A percentile compares a stretch with the other conserved stretches of the same genome.
Evolutionary conservation across 2,797 vertebrate genomes (phyloP).

Genomic region (Huso huso): DNA sequence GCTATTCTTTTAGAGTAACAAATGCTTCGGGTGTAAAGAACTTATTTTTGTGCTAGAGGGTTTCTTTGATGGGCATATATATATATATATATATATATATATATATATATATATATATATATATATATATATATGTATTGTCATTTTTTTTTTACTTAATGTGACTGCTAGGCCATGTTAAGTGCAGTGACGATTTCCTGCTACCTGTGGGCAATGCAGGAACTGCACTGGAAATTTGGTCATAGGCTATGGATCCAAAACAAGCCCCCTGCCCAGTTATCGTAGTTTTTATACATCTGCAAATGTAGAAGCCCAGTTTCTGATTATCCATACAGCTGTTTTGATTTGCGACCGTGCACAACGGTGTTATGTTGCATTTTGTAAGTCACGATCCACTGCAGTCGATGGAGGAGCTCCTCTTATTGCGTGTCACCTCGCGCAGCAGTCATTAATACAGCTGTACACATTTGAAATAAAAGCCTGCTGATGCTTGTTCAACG

Average conservation of each 20-base stretch:
- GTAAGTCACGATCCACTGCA: too few species aligned
- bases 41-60: conserved; percentile 18
- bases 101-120: conserved; percentile 10
- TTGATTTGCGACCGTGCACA: too few species aligned
- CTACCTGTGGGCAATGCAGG: conserved; percentile 10
- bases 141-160: background rate
- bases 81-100: background rate
- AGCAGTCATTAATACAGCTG: too few species aligned
- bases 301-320: background rate
- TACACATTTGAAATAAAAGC: too few species aligned
- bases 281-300: background rate
- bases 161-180: conserved; percentile 7
- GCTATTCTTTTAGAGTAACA: conserved; percentile 19
- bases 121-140: conserved; percentile 12
- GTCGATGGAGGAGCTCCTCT: too few species aligned
- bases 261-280: background rate
- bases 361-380: too few species aligned
- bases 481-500: too few species aligned
- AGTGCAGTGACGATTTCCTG: background rate
- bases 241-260: background rate
- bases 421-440: too few species aligned
- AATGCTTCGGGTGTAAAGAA: conserved; percentile 18
- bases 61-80: background rate
- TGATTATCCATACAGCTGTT: conserved; percentile 1
- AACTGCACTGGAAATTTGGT: background rate